Conservation (phyloP, 2,113 vertebrate species). For the Sitta europaea region DNA sequence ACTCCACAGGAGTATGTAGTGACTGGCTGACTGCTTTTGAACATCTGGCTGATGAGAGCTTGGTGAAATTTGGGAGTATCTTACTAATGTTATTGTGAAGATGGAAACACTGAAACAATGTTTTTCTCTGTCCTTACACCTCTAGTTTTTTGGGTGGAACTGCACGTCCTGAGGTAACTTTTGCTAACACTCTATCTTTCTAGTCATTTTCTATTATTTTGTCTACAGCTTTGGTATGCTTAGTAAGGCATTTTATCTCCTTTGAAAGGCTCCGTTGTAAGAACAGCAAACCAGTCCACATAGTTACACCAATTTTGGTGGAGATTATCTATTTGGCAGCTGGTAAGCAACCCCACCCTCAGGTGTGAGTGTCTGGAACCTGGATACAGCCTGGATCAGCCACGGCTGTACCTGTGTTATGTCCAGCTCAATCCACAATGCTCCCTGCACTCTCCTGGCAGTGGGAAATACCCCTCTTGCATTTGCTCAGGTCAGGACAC, state of each 20-base stretch:
- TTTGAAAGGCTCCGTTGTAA: not conserved
- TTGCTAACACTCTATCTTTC: not conserved
- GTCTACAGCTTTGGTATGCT: not conserved
- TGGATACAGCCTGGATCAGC: not conserved
- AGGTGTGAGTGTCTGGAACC: not conserved
- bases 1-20: not conserved
- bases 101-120: not conserved
- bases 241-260: not conserved
- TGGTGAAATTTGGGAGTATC: not conserved
- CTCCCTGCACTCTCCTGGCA: not conserved
- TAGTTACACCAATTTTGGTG: not conserved
- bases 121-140: not conserved
- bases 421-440: accelerated
- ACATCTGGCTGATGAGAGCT: not conserved
- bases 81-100: not conserved
- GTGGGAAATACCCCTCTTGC: not conserved
- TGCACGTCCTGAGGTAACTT: not conserved
- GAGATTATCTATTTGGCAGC: not conserved
- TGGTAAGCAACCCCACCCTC: not conserved
- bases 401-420: not conserved
- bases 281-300: not conserved
- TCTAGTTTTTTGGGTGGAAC: not conserved
- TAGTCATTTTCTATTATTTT: not conserved
- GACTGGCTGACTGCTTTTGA: not conserved
- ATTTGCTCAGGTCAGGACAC: not conserved